Evolutionary conservation across 2,797 vertebrate species (phyloP), one percentile per base, ranked within the genome.

Genomic region (Borostomias antarcticus): DNA sequence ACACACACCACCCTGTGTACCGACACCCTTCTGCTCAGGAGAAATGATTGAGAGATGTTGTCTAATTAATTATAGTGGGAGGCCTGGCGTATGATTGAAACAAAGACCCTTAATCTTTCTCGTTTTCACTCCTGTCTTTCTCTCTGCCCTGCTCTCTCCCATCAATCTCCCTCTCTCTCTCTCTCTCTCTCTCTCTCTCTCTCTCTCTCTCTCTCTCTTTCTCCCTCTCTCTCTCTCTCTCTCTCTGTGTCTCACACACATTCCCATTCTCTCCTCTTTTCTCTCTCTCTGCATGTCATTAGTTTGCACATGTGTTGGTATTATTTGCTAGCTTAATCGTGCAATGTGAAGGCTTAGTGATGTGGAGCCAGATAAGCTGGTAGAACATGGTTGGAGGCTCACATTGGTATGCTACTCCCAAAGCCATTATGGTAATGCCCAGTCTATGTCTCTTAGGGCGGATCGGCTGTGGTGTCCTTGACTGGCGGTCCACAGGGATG

Each of bases 381-480:
- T 48, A 37, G n/a, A 59, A 40, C 69, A 66, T 62, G 59, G 70
- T 47, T 59, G 64, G 62, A 68, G 64, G n/a, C n/a, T n/a, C n/a
- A 11, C 37, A 15, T 15, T 40, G 37, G 37, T 13, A n/a, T 43
- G 5, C 15, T 17, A 17, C 11, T n/a, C 40, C n/a, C 40, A 17
- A 45, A 15, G 40, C 40, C 40, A 45, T 13, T 45, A 45, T 4
- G 40, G 40, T 5, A 45, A 15, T 45, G n/a, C 6, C 40, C n/a
- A n/a, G n/a, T n/a, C n/a, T n/a, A n/a, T n/a, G n/a, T n/a, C n/a
- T n/a, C n/a, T n/a, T n/a, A n/a, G n/a, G n/a, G 45, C 58, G 65
- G 52, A 53, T 63, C 58, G 56, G 59, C 72, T 68, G 45, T 57
- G 19, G 63, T 69, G 77, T 67, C 75, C 73, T 78, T 78, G 75